phyloP scores from a whole-genome alignment of 2,797 vertebrate genomes.

The Propithecus deckenii region DNA sequence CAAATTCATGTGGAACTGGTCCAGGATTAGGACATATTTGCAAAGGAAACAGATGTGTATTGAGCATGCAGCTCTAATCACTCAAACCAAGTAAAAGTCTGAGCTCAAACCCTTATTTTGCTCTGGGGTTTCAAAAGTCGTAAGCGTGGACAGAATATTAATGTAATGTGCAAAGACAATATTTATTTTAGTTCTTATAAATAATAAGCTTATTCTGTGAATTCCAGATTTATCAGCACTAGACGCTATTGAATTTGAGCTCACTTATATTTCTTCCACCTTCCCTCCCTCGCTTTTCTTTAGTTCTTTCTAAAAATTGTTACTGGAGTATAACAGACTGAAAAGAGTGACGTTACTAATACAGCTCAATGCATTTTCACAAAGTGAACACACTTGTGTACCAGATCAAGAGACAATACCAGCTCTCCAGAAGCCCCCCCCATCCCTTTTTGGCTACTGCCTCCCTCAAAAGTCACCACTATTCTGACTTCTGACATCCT shows the following conservation, averaged over 20 bases:
- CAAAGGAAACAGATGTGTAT: constrained; percentile 18
- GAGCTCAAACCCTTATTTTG: neutral
- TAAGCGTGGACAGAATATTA: neutral
- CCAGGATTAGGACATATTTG: neutral
- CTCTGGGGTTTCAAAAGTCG: neutral
- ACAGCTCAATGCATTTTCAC: neutral
- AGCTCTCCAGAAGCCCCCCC: neutral
- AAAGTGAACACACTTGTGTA: constrained; percentile 28
- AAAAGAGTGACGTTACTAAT: neutral
- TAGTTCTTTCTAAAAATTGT: constrained; percentile 9
- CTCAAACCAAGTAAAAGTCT: neutral
- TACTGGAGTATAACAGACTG: neutral
- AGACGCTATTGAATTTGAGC: neutral
- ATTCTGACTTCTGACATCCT: neutral
- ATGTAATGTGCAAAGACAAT: neutral
- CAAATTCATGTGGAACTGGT: neutral
- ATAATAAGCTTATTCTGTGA: neutral
- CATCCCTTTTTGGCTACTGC: neutral
- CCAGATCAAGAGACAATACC: neutral
- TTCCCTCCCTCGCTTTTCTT: neutral
- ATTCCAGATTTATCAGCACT: neutral
- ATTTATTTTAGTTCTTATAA: constrained; percentile 36
- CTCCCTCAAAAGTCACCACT: neutral
- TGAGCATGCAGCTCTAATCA: neutral
- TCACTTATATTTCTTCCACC: neutral